Evolutionary conservation across 2,113 vertebrate genomes (phyloP).

Genomic region (Genyomyrus donnyi): DNA sequence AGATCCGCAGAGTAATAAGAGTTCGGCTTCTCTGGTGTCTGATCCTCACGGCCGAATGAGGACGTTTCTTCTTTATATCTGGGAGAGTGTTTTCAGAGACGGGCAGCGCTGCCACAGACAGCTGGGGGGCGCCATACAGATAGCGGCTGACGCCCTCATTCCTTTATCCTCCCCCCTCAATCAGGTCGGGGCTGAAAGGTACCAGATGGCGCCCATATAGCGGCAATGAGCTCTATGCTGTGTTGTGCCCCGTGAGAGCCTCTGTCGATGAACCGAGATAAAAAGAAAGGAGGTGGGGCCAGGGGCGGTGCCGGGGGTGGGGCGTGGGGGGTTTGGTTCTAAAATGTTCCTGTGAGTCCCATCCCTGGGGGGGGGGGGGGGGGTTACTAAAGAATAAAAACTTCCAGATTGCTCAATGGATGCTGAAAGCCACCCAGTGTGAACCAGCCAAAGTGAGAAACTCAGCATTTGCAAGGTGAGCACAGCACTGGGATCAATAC

Average conservation of each 20-base stretch:
- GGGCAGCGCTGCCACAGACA: constrained; percentile 39
- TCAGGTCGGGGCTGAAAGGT: constrained; percentile 60
- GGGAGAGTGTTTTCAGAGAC: constrained; percentile 36
- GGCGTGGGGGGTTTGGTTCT: constrained; percentile 38
- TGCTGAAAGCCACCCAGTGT: background rate
- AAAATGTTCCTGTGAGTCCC: too few species aligned
- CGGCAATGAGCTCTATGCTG: constrained; percentile 38
- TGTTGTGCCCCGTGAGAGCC: constrained; percentile 16
- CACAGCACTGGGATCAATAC: background rate
- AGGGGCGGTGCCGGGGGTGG: constrained; percentile 22
- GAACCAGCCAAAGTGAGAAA: background rate
- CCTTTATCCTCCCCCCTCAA: constrained; percentile 33
- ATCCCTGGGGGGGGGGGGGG: constrained; percentile 21
- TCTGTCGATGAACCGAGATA: constrained; percentile 51
- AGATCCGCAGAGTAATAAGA: background rate
- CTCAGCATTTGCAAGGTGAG: background rate
- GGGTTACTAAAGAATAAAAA: background rate
- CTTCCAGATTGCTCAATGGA: background rate
- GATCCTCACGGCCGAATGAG: background rate
- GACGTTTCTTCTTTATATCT: background rate
- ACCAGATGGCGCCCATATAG: constrained; percentile 68
- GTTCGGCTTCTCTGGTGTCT: background rate
- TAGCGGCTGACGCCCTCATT: constrained; percentile 41
- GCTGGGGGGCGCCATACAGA: constrained; percentile 21
- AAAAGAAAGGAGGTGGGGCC: constrained; percentile 30